phyloP scores from a whole-genome alignment of 1,140 invertebrate genomes.

The Berghia stephanieae region DNA sequence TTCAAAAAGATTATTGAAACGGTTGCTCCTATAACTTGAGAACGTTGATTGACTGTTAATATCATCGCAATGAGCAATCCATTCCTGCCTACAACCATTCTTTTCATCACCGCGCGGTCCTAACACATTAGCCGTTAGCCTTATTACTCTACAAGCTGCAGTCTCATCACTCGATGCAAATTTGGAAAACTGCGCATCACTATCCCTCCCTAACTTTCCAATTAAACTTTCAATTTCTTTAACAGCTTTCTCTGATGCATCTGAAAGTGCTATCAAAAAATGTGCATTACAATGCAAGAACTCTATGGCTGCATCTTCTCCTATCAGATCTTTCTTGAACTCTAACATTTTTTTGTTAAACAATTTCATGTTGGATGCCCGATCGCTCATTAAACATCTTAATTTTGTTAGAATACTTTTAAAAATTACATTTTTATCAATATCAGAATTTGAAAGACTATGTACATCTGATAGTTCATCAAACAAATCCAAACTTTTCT shows the following conservation, averaged over 20 bases:
- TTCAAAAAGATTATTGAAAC: neutral
- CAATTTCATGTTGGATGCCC: neutral
- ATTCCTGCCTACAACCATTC: neutral
- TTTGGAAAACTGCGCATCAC: neutral
- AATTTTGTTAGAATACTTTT: neutral
- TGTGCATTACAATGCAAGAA: constrained; percentile 2
- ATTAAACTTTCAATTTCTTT: neutral
- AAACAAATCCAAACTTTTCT: neutral
- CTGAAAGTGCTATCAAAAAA: neutral
- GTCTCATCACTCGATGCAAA: neutral
- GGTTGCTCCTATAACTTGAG: neutral
- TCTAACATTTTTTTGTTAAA: neutral
- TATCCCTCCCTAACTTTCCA: neutral
- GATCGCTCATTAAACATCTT: neutral
- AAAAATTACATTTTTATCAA: neutral
- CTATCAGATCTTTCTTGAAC: neutral
- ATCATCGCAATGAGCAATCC: neutral
- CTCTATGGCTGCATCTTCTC: neutral
- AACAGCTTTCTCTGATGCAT: neutral
- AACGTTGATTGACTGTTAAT: neutral
- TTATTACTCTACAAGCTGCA: neutral
- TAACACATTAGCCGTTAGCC: neutral
- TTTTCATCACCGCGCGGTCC: neutral
- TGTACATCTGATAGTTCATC: neutral
- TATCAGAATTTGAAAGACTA: neutral